These are phyloP conservation scores for Drosophila multiciliata DNA, from an alignment of 2,888 invertebrate species.

Conservation along the genomic window DNA sequence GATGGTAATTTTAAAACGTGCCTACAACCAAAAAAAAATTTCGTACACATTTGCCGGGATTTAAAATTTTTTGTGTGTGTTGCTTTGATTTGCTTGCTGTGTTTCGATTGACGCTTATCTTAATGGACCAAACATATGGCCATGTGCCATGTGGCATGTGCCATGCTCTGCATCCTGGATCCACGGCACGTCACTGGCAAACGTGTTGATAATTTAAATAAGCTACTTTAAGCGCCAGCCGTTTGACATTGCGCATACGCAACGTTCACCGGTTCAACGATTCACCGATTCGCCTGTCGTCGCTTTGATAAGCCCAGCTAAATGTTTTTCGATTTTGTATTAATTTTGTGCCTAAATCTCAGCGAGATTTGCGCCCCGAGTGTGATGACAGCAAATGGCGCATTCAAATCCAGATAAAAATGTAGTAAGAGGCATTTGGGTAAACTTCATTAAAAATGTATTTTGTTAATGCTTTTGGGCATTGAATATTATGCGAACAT, in stretches of 20 bases:
- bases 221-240: constrained; percentile 68
- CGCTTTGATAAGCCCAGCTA: constrained; percentile 71
- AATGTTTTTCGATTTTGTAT: constrained; percentile 78
- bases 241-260: constrained; percentile 76
- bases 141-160: constrained; percentile 3
- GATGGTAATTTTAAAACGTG: constrained; percentile 82
- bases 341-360: constrained; percentile 75
- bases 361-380: constrained; percentile 54
- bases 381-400: constrained; percentile 1
- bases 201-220: constrained; percentile 82
- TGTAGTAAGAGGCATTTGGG: not conserved
- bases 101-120: constrained; percentile 79
- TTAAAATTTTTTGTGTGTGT: constrained; percentile 66
- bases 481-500: not conserved
- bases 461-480: constrained; percentile 38
- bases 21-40: constrained; percentile 64
- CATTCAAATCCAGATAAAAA: not conserved
- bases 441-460: constrained; percentile 68
- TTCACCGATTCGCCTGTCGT: constrained; percentile 55
- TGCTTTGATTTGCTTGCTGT: constrained; percentile 58
- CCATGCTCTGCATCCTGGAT: not conserved
- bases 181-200: constrained; percentile 25
- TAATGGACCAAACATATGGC: constrained; percentile 81
- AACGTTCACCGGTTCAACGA: constrained; percentile 59
- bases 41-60: constrained; percentile 81